phyloP scores from a whole-genome alignment of 1,140 invertebrate species.

The Stegodyphus mimosarum region DNA sequence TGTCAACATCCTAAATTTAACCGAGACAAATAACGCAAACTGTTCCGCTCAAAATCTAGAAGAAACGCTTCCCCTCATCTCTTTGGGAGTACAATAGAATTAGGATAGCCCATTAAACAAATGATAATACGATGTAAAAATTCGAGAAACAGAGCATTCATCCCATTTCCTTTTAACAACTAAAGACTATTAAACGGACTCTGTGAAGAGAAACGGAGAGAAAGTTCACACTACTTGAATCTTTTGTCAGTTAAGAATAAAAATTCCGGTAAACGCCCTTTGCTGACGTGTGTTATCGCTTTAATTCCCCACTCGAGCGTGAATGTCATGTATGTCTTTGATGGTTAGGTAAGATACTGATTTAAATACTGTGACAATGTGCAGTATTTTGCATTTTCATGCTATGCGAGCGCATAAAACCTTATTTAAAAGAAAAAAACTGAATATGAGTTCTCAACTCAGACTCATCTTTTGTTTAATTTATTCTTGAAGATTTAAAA shows the following conservation, averaged over 20 bases:
- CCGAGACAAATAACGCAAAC: too few species aligned
- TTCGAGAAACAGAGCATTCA: not conserved
- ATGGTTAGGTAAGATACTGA: too few species aligned
- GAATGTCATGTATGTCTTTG: not conserved
- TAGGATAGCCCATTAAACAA: not conserved
- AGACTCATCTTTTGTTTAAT: too few species aligned
- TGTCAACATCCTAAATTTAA: too few species aligned
- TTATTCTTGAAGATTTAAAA: too few species aligned
- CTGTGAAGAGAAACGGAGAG: conserved; percentile 9
- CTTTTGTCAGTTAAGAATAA: not conserved
- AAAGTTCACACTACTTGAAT: conserved; percentile 11
- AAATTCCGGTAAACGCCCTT: not conserved
- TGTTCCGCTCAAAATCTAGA: too few species aligned
- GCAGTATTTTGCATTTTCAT: too few species aligned
- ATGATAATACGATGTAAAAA: not conserved
- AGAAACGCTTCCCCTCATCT: too few species aligned
- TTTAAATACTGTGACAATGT: too few species aligned
- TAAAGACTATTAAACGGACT: not conserved
- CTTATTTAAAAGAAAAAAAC: too few species aligned
- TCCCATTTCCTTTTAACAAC: not conserved
- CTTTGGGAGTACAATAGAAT: not conserved
- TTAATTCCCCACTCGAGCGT: not conserved
- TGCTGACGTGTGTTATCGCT: not conserved
- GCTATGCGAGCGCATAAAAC: too few species aligned
- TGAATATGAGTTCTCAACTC: too few species aligned